phyloP scores from a whole-genome alignment of 2,888 invertebrate genomes.

The Hydropsyche betteni region DNA sequence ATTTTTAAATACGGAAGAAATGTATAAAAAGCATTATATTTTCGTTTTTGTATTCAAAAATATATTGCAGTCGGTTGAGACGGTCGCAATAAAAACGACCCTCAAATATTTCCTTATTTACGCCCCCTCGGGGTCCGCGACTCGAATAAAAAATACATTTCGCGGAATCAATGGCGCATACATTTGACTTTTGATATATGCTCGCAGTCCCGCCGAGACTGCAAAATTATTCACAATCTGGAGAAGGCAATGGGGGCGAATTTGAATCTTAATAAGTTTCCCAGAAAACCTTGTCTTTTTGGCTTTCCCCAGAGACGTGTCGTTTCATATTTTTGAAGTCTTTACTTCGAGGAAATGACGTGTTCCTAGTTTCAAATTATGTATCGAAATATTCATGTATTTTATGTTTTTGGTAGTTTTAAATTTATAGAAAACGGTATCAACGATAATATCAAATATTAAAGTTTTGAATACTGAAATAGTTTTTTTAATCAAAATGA shows the following conservation, averaged over 20 bases:
- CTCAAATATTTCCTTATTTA: slow-evolving; percentile 44
- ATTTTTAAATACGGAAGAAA: too few relatives aligned
- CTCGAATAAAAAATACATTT: slow-evolving; percentile 49
- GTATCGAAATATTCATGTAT: too few relatives aligned
- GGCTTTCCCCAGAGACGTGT: neutral
- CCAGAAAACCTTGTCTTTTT: neutral
- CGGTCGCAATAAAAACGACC: slow-evolving; percentile 15
- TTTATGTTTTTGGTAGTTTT: too few relatives aligned
- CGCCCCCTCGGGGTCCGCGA: slow-evolving; percentile 30
- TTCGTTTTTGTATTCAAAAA: too few relatives aligned
- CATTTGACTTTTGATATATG: slow-evolving; percentile 48
- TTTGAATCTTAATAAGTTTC: slow-evolving; percentile 21
- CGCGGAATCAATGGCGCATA: slow-evolving; percentile 50
- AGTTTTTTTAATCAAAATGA: too few relatives aligned
- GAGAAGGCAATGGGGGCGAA: slow-evolving; percentile 10
- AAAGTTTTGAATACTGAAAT: too few relatives aligned
- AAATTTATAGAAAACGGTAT: too few relatives aligned
- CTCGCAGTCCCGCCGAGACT: slow-evolving; percentile 41
- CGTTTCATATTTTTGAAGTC: too few relatives aligned
- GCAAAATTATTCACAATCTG: slow-evolving; percentile 50
- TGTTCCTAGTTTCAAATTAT: too few relatives aligned
- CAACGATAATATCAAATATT: too few relatives aligned
- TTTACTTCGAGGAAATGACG: too few relatives aligned
- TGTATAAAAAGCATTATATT: too few relatives aligned
- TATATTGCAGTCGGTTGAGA: slow-evolving; percentile 7